Evolutionary conservation across 2,888 invertebrate genomes (phyloP).

Genomic region (Rotaria sp.): DNA sequence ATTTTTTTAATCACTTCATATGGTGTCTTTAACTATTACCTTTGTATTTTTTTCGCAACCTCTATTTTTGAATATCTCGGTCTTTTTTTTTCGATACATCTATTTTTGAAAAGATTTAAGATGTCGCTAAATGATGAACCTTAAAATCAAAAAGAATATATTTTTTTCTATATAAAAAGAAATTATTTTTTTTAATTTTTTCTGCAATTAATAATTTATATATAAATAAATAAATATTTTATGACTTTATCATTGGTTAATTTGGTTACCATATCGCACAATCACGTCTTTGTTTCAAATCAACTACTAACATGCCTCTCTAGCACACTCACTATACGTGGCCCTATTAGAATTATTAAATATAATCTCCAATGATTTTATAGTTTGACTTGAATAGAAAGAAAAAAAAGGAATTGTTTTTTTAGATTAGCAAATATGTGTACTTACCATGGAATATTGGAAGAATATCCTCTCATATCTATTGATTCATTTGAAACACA

Average conservation of each 20-base stretch:
- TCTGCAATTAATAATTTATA: background rate
- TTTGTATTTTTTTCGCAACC: no score
- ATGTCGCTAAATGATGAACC: background rate
- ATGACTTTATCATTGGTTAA: background rate
- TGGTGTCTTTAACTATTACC: no score
- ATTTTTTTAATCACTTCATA: no score
- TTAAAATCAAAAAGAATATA: background rate
- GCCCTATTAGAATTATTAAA: background rate
- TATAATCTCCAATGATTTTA: background rate
- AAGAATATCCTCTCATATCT: conserved; percentile 26
- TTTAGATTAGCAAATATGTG: background rate
- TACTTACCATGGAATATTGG: background rate
- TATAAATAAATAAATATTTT: background rate
- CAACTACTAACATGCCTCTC: background rate
- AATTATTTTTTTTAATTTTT: background rate
- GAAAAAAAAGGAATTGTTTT: background rate
- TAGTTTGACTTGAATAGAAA: no score
- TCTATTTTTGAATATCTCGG: no score
- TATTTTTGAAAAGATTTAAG: background rate
- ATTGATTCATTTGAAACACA: conserved; percentile 30
- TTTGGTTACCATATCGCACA: background rate
- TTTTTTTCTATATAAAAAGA: background rate
- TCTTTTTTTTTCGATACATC: no score
- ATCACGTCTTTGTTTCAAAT: background rate
- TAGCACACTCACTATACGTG: background rate